Percentiles rank a stretch among this genome's conserved stretches.
Conservation (phyloP, 2,113 vertebrate species). For the Addax nasomaculatus region DNA sequence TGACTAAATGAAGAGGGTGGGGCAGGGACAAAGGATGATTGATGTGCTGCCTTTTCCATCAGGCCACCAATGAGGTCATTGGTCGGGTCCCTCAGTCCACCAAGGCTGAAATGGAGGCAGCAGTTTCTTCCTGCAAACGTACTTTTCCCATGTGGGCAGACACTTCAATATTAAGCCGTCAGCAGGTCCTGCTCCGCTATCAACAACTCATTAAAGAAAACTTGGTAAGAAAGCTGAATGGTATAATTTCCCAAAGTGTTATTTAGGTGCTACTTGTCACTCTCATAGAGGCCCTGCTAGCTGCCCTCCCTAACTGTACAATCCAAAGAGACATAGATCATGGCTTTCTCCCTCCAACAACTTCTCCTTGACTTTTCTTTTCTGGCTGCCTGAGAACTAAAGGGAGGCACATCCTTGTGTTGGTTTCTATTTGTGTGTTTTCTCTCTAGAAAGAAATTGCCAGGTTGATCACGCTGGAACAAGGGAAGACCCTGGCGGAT, state of each 20-base stretch:
- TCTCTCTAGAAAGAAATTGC: slow-evolving; percentile 95
- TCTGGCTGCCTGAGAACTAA: neutral
- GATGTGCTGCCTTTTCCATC: slow-evolving; percentile 38
- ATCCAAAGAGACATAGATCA: neutral
- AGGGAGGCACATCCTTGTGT: neutral
- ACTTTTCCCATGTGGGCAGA: slow-evolving; percentile 91
- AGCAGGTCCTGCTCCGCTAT: slow-evolving; percentile 95
- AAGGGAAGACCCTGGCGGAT: slow-evolving; percentile 97
- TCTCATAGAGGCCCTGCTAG: neutral
- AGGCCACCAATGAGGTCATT: slow-evolving; percentile 96
- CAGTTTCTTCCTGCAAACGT: slow-evolving; percentile 89
- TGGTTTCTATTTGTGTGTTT: slow-evolving; percentile 53
- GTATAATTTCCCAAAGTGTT: neutral
- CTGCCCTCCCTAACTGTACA: neutral
- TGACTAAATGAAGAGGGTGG: neutral
- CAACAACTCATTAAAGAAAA: slow-evolving; percentile 98
- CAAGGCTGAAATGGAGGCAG: slow-evolving; percentile 92
- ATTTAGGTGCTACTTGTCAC: neutral
- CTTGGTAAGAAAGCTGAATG: slow-evolving; percentile 85
- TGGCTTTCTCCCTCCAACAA: neutral
- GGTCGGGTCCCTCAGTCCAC: slow-evolving; percentile 92
- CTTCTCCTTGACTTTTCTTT: neutral
- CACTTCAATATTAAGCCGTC: slow-evolving; percentile 91
- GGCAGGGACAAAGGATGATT: neutral
- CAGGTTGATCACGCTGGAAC: slow-evolving; percentile 92